A percentile compares a stretch with the other conserved stretches of the same genome.
Conservation (phyloP, 2,888 invertebrate species). For the Blomia tropicalis region DNA sequence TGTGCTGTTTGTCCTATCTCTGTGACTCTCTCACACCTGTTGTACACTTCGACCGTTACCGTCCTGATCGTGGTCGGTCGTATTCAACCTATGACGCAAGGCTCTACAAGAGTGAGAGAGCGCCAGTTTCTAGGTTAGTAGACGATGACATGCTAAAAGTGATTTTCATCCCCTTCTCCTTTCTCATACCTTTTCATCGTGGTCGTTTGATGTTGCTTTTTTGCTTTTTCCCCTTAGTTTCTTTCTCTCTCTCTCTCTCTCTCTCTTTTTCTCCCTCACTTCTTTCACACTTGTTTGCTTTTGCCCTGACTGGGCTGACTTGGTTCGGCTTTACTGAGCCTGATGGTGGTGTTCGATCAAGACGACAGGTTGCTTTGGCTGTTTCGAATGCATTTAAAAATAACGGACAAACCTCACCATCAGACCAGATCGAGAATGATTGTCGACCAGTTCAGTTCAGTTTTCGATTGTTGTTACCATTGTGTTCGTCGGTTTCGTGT, state of each 20-base stretch:
- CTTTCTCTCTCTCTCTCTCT: constrained; percentile 15
- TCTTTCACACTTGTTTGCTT: constrained; percentile 11
- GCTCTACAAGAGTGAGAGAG: too few species aligned
- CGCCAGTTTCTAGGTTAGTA: constrained; percentile 13
- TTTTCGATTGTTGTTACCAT: neutral
- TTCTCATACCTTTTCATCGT: too few species aligned
- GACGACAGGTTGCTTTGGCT: too few species aligned
- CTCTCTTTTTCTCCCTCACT: constrained; percentile 17
- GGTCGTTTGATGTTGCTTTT: too few species aligned
- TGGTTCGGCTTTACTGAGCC: too few species aligned
- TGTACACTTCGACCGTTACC: too few species aligned
- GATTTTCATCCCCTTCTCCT: too few species aligned
- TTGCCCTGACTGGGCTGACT: neutral
- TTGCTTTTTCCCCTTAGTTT: too few species aligned
- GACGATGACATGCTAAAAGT: constrained; percentile 12
- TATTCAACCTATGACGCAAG: too few species aligned
- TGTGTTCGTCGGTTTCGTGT: neutral
- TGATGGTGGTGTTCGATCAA: too few species aligned
- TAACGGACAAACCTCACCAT: neutral
- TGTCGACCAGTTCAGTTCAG: neutral
- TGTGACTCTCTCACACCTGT: too few species aligned
- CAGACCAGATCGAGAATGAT: constrained; percentile 10
- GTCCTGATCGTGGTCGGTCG: neutral
- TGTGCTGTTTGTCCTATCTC: too few species aligned
- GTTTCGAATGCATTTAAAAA: constrained; percentile 10